Conservation (phyloP, 2,888 invertebrate species). For the Cryptus viduatorius region DNA sequence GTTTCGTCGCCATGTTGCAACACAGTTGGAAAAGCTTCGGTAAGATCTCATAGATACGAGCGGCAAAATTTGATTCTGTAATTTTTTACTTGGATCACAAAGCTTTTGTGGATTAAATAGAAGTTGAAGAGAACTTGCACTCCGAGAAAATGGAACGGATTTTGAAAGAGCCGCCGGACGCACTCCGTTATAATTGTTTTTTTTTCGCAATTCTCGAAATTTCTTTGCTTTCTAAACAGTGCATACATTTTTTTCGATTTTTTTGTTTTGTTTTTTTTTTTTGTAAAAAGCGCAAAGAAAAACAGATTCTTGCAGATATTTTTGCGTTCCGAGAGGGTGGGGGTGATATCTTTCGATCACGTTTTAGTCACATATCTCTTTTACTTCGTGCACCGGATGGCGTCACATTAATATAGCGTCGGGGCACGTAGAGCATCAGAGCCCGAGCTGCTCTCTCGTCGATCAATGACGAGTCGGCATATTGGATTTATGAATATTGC, state of each 20-base stretch:
- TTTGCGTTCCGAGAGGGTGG: conserved; percentile 8
- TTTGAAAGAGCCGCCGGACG: conserved; percentile 44
- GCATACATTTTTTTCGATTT: neutral
- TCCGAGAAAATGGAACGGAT: conserved; percentile 38
- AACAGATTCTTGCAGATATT: conserved; percentile 10
- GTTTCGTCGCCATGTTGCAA: neutral
- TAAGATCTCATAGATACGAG: conserved; percentile 18
- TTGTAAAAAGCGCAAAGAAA: conserved; percentile 3
- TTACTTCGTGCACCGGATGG: conserved; percentile 38
- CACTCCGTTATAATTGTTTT: conserved; percentile 41
- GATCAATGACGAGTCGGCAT: conserved; percentile 76
- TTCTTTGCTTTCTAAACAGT: neutral
- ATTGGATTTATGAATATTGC: conserved; percentile 79
- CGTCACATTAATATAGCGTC: conserved; percentile 50
- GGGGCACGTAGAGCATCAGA: conserved; percentile 9
- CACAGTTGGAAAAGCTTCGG: conserved; percentile 24
- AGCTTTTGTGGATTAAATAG: conserved; percentile 48
- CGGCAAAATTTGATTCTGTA: conserved; percentile 53
- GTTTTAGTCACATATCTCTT: conserved; percentile 31
- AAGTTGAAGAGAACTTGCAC: conserved; percentile 38
- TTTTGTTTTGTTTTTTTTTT: neutral
- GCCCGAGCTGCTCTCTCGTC: conserved; percentile 68
- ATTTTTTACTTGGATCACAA: conserved; percentile 63
- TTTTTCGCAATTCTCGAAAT: conserved; percentile 38
- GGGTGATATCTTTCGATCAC: neutral